Base-by-base conservation (phyloP, 2,888 invertebrate species). In the Philhelius pedissequus region DNA sequence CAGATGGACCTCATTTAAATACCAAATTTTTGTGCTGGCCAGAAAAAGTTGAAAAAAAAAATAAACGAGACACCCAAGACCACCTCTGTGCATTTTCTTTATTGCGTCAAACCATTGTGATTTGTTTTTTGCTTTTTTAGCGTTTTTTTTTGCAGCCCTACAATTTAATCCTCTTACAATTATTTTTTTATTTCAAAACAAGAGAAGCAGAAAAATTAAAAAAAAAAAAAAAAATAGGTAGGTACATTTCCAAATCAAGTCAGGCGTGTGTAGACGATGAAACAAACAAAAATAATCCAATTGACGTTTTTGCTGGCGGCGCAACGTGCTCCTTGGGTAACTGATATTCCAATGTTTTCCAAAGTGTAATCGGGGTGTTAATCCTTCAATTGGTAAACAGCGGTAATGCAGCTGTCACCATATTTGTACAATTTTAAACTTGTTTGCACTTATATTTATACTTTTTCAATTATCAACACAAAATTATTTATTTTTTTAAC, bases 241-340 rank as follows among this genome's bases (percentile, higher is more conserved):
- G 71, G 9, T n/a, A 35, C 32, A 48, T 48, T 32, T 35, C 9
- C 22, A 64, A 64, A 48, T 54, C 54, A 80, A 75, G 52, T 70
- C 50, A 56, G 66, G 69, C 76, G 76, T 48, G 62, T 78, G 52
- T 50, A 27, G 78, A 56, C 78, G 70, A 83, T 32, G 64, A 64
- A 45, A 45, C 64, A 62, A 78, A 78, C 78, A 78, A 83, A 83
- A 83, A 80, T 84, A 84, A 84, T 84, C 84, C 84, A 84, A 84
- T 84, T 79, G 69, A 64, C 73, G 25, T 60, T 60, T 60, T 25
- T 22, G 60, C 15, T 15, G 8, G 35, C 48, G 75, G 48, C n/a
- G 66, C 13, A 40, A 22, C 50, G 40, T 15, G 56, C 43, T 70
- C 69, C 78, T n/a, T 77, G 66, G 73, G 70, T 75, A 62, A 68